A percentile compares a stretch with the other conserved stretches of the same genome.
Conservation (phyloP, 1,140 invertebrate species). For the Notospermus geniculatus region DNA sequence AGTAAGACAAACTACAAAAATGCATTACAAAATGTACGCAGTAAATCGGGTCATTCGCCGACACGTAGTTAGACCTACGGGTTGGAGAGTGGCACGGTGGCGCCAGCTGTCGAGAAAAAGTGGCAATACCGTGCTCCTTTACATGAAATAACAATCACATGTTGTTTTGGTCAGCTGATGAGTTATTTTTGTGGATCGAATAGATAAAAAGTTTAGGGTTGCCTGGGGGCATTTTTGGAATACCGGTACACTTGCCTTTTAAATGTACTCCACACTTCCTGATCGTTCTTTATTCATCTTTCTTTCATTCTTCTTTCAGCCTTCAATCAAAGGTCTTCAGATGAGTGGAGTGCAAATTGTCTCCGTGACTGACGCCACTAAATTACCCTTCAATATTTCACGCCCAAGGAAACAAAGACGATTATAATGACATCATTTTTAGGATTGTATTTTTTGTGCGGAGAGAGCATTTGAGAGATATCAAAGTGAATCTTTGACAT, state of each 20-base stretch:
- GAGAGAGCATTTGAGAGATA: too few relatives aligned
- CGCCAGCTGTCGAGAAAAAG: too few relatives aligned
- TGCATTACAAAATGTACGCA: too few relatives aligned
- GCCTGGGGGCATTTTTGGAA: too few relatives aligned
- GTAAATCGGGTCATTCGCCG: too few relatives aligned
- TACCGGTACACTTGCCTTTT: too few relatives aligned
- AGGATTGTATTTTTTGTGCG: neutral
- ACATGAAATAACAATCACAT: neutral
- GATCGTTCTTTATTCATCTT: neutral
- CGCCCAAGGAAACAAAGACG: slow-evolving; percentile 29
- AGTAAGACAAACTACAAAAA: too few relatives aligned
- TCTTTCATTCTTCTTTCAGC: slow-evolving; percentile 23
- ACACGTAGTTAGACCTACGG: too few relatives aligned
- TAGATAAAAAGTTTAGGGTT: neutral
- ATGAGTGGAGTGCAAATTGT: slow-evolving; percentile 85
- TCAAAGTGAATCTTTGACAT: too few relatives aligned
- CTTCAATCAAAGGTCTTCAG: slow-evolving; percentile 85
- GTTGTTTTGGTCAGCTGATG: neutral
- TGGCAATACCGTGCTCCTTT: too few relatives aligned
- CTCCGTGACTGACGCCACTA: slow-evolving; percentile 86
- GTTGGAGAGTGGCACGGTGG: too few relatives aligned
- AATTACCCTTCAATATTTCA: slow-evolving; percentile 55
- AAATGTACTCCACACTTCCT: too few relatives aligned
- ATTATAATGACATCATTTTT: slow-evolving; percentile 14
- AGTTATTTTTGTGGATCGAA: neutral